Percentiles rank a stretch among this genome's conserved stretches.
These are phyloP conservation scores for Onychostoma macrolepis DNA, from an alignment of 2,113 vertebrate species.

Conservation along the genomic window DNA sequence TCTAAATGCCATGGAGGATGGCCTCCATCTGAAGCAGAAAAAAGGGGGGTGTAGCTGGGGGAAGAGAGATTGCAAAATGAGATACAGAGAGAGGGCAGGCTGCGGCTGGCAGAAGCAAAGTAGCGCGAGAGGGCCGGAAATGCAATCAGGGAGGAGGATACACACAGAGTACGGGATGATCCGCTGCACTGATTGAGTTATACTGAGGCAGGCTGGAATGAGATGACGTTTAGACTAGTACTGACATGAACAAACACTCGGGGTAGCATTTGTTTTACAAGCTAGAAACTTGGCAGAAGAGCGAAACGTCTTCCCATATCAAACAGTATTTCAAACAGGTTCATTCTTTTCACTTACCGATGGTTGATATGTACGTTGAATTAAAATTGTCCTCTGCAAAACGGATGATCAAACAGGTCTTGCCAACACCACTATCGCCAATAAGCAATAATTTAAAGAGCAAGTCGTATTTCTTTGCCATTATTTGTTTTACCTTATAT, in stretches of 20 bases:
- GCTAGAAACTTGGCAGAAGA: constrained; percentile 10
- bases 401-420: constrained; percentile 93
- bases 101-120: constrained; percentile 29
- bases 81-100: constrained; percentile 60
- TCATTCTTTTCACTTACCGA: constrained; percentile 77
- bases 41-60: constrained; percentile 44
- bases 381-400: constrained; percentile 95
- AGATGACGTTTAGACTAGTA: constrained; percentile 64
- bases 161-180: constrained; percentile 22
- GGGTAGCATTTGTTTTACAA: constrained; percentile 39
- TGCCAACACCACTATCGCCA: constrained; percentile 94
- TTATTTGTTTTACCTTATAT: constrained; percentile 55
- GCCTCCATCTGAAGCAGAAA: constrained; percentile 46
- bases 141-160: constrained; percentile 23
- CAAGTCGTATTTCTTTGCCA: constrained; percentile 94
- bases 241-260: constrained; percentile 65
- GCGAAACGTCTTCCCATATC: neutral
- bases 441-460: constrained; percentile 91
- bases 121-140: constrained; percentile 9
- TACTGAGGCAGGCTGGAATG: constrained; percentile 25
- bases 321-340: neutral
- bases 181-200: constrained; percentile 17
- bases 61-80: constrained; percentile 61
- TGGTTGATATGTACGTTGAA: constrained; percentile 94
- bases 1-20: constrained; percentile 49